Conservation (phyloP, 2,888 invertebrate species). For the Eupithecia insigniata region DNA sequence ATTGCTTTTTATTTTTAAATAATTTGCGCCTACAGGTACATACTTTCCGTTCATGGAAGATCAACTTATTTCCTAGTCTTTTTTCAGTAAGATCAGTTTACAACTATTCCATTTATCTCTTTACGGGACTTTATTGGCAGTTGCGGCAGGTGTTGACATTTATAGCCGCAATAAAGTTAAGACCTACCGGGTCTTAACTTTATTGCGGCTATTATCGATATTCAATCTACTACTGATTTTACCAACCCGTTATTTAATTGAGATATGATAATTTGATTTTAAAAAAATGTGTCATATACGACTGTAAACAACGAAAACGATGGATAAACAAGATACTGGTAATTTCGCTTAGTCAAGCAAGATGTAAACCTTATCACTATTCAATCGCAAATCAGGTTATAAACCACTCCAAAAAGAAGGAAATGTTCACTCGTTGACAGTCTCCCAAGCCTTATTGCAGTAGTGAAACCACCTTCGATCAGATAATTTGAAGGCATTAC, state of each 20-base stretch:
- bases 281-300: too few relatives aligned
- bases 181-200: too few relatives aligned
- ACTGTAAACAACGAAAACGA: too few relatives aligned
- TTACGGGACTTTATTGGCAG: neutral
- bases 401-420: constrained; percentile 92
- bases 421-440: constrained; percentile 92
- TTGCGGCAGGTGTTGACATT: neutral
- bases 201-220: too few relatives aligned
- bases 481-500: constrained; percentile 87
- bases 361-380: neutral
- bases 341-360: neutral
- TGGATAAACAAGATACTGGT: too few relatives aligned
- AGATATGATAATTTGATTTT: too few relatives aligned
- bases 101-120: neutral
- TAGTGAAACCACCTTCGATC: constrained; percentile 94
- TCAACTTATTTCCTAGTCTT: neutral
- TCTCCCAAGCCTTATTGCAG: constrained; percentile 92
- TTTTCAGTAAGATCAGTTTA: neutral
- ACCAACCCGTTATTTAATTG: too few relatives aligned
- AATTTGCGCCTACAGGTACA: neutral
- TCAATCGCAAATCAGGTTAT: constrained; percentile 82
- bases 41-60: neutral
- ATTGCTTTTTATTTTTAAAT: neutral
- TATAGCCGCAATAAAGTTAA: too few relatives aligned
- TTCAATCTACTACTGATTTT: too few relatives aligned